Base-by-base conservation (phyloP, 2,797 vertebrate species). In the Rhodeus uyekii region DNA sequence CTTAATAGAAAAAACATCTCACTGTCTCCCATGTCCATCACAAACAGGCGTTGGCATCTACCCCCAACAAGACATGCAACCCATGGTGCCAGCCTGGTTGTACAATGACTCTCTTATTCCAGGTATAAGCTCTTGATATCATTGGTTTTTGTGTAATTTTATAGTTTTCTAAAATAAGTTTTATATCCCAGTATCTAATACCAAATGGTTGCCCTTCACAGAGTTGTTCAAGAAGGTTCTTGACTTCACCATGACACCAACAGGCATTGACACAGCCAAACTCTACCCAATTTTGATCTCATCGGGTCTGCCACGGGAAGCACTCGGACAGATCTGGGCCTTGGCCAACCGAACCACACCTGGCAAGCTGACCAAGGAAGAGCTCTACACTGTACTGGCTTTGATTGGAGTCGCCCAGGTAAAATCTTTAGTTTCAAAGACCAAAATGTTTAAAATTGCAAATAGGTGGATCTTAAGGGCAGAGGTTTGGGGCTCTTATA, bases 281-380 rank as follows among this genome's bases (percentile, higher is more conserved):
- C 96, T 99, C 73, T 99, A 99, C 89, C 98, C 97, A 58, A 97
- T 99, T 84, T 93, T 99, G 87, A 97, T 99, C 95, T 99, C 98
- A 0, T 99, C 98, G 9, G 98, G 98, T 22, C 95, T 99, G 90
- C 98, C 97, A 87, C 94, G 98, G 67, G 98, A 99, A 93, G 96
- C 97, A 0, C 94, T 99, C 64, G 98, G 98, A n/a, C 98, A 99
- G 88, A 99, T 99, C 85, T 99, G 98, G 98, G 98, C 97, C 8
- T 85, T 97, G 76, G 97, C 98, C 90, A 99, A 99, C 91, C 96
- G 97, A 78, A 99, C 97, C 44, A 98, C 97, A 8, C 98, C 98
- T 0, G 98, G 98, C 76, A 97, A 97, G 91, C 95, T 99, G 78
- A 99, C 98, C 63, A 99, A 98, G 90, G 98, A 99, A 90, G 98